Evolutionary conservation across 2,888 invertebrate species (phyloP), one percentile per base, ranked within the genome.

Genomic region (Thera britannica): DNA sequence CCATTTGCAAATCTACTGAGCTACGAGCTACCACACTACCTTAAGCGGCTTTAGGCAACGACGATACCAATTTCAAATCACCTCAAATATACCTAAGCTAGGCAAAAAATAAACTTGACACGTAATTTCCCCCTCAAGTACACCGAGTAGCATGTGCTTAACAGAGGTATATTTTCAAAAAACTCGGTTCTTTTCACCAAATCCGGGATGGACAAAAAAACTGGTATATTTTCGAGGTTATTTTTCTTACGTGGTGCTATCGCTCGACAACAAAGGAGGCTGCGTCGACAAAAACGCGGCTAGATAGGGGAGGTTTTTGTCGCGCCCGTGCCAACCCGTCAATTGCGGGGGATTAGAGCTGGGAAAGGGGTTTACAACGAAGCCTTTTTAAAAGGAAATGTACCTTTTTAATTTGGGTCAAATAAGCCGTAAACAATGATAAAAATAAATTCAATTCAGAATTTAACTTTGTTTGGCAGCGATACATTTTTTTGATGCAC

Each of bases 171-270:
- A 41, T 52, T 65, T 55, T 55, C 23, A 55, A 58, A 69, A 66
- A 54, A n/a, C 56, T 62, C 35, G 23, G 41, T 49, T 58, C 54
- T 55, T 65, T 52, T 46, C 36, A 51, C 62, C 3, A 58, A 66
- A 70, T 70, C 66, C 63, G 57, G 65, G 58, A 46, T 65, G 62
- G 58, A 58, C 66, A 63, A 70, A 66, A 41, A 67, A 65, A 62
- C 52, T 57, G 65, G 62, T 66, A 63, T 69, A 63, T 65, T 69
- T 56, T 69, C 60, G 54, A 62, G 71, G 74, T 74, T 79, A 81
- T 82, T 80, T 82, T 82, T 81, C 79, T 80, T 78, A 75, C 68
- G 77, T 68, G 75, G 74, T 76, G 75, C 75, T 77, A 82, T 76
- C 74, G 75, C 67, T 72, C 75, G 73, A 74, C 58, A 72, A 79